Conservation (phyloP, 2,113 vertebrate species). For the Bujurquina vittata region DNA sequence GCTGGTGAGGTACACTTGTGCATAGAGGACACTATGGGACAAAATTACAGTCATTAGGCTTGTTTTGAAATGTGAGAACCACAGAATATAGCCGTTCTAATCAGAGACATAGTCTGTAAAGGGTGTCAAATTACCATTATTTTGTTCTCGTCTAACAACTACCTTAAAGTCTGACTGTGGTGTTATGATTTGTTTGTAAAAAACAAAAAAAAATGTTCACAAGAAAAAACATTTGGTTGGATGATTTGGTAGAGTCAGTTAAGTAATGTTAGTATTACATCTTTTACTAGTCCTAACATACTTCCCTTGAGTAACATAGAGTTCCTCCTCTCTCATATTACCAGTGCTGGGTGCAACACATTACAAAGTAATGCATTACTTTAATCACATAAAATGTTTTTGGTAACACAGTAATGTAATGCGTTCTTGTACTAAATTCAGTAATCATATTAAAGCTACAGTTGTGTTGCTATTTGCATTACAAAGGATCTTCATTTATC, state of each 20-base stretch:
- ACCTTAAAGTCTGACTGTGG: not conserved
- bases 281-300: not conserved
- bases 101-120: not conserved
- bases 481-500: not conserved
- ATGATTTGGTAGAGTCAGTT: not conserved
- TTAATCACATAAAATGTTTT: no score
- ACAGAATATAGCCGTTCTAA: not conserved
- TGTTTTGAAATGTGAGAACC: constrained; percentile 2
- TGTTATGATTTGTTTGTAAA: not conserved
- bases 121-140: not conserved
- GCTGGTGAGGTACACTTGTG: not conserved
- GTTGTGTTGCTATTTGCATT: not conserved
- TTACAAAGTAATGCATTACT: not conserved
- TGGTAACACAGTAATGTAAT: not conserved
- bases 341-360: not conserved
- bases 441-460: not conserved
- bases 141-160: not conserved
- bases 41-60: not conserved
- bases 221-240: not conserved
- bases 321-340: not conserved
- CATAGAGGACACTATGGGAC: not conserved
- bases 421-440: not conserved
- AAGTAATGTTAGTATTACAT: no score
- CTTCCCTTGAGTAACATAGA: not conserved
- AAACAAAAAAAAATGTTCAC: not conserved